Conservation (phyloP, 2,888 invertebrate genomes). For the Celastrina argiolus region DNA sequence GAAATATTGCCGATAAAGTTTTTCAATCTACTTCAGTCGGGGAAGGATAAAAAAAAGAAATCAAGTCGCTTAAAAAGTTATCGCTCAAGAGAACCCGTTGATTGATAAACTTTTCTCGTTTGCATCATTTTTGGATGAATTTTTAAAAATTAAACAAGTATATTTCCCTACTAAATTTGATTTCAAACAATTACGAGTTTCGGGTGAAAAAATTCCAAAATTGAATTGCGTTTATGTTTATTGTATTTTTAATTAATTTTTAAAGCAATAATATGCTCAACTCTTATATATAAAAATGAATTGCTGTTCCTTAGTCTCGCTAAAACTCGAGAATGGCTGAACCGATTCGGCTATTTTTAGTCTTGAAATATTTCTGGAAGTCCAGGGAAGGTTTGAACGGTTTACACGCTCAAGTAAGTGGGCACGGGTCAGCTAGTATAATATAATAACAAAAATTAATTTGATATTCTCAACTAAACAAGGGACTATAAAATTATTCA, state of each 20-base stretch:
- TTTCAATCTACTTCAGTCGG: constrained; percentile 20
- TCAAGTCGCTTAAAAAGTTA: constrained; percentile 16
- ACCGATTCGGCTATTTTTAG: too few relatives aligned
- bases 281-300: too few relatives aligned
- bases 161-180: constrained; percentile 2
- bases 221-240: background rate
- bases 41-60: constrained; percentile 19
- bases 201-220: background rate
- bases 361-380: too few relatives aligned
- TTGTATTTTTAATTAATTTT: background rate
- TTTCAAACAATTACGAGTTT: constrained; percentile 8
- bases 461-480: too few relatives aligned
- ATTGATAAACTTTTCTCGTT: constrained; percentile 24
- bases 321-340: too few relatives aligned
- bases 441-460: too few relatives aligned
- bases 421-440: too few relatives aligned
- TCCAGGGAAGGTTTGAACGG: too few relatives aligned
- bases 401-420: too few relatives aligned
- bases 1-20: constrained; percentile 23
- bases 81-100: constrained; percentile 19
- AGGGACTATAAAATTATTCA: too few relatives aligned
- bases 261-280: background rate
- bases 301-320: too few relatives aligned
- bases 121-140: constrained; percentile 21
- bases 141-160: constrained; percentile 16